Evolutionary conservation across 2,113 vertebrate species (phyloP).

Genomic region (Corythornis vintsioides): DNA sequence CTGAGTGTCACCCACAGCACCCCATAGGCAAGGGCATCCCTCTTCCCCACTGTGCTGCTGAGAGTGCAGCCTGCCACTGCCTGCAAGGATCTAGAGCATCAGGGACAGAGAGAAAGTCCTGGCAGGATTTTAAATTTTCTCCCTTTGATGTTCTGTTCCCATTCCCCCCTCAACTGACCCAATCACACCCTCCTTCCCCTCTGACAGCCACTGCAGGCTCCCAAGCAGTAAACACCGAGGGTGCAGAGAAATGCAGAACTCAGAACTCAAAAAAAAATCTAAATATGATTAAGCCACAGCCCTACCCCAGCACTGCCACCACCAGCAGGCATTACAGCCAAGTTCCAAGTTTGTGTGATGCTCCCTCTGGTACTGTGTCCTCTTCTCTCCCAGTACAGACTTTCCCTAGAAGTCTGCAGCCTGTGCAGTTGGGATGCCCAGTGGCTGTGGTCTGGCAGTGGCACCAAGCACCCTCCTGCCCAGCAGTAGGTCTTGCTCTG

Average conservation of each 20-base stretch:
- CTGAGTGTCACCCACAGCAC: background rate
- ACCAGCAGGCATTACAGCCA: rapidly evolving
- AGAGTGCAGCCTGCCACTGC: background rate
- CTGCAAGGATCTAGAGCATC: background rate
- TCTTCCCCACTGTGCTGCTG: background rate
- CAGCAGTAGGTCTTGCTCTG: background rate
- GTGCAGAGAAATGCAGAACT: background rate
- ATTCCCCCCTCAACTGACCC: background rate
- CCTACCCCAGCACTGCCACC: background rate
- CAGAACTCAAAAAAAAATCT: background rate
- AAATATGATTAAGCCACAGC: background rate
- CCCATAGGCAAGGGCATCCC: background rate
- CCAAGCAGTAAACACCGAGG: background rate
- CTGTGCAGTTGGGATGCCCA: background rate
- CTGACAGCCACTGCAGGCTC: background rate
- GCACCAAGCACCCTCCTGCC: background rate
- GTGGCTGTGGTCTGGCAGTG: background rate
- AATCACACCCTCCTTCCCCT: rapidly evolving
- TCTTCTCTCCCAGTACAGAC: background rate
- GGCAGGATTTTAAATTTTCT: background rate
- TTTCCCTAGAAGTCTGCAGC: background rate
- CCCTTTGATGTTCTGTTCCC: background rate
- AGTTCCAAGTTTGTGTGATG: background rate
- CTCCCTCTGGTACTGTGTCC: background rate
- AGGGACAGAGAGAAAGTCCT: background rate